Evolutionary conservation across 2,797 vertebrate species (phyloP).

Genomic region (Chaenodraco wilsoni): DNA sequence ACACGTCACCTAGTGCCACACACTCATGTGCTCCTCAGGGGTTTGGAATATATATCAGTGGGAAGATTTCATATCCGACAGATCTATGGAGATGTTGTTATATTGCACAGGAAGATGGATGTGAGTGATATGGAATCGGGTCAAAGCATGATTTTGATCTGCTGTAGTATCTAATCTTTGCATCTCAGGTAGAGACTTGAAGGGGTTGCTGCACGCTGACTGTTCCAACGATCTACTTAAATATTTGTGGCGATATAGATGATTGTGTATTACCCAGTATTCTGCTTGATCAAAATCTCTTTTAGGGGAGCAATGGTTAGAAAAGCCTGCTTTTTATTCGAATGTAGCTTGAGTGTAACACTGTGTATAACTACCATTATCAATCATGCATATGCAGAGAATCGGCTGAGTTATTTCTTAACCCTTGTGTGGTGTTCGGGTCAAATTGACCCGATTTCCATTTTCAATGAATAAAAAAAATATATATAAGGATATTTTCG

Average conservation of each 20-base stretch:
- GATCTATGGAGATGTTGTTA: not conserved
- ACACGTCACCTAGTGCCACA: not conserved
- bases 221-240: not conserved
- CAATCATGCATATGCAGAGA: not conserved
- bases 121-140: conserved; percentile 36
- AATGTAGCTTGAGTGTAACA: no score
- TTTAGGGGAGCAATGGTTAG: not conserved
- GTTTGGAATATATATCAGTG: conserved; percentile 12
- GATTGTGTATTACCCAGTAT: not conserved
- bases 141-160: conserved; percentile 19
- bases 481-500: no score
- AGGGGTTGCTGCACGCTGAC: conserved; percentile 7
- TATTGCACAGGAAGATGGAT: conserved; percentile 29
- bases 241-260: not conserved
- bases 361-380: not conserved
- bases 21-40: conserved; percentile 16
- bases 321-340: not conserved
- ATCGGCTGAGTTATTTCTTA: conserved; percentile 35
- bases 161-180: conserved; percentile 9
- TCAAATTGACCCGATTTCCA: no score
- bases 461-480: no score
- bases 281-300: not conserved
- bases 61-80: conserved; percentile 23
- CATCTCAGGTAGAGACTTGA: not conserved
- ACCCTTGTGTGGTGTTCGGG: no score